Conservation (phyloP, 2,797 vertebrate species). For the Sebastes variabilis region DNA sequence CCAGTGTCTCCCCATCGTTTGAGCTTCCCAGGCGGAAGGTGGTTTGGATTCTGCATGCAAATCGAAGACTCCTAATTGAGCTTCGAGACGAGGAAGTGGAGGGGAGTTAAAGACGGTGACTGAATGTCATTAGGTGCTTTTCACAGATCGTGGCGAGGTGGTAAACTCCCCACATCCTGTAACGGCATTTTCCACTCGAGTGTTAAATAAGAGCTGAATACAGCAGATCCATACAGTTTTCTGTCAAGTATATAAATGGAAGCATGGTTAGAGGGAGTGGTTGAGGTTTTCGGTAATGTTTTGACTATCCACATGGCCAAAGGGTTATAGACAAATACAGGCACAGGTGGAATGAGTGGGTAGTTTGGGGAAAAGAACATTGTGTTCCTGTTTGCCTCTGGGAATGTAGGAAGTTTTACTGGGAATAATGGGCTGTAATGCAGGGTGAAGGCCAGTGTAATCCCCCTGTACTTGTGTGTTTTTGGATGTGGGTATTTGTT, state of each 20-base stretch:
- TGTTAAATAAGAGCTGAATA: constrained; percentile 2
- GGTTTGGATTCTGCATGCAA: constrained; percentile 63
- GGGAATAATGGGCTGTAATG: not conserved
- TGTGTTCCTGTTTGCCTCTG: constrained; percentile 13
- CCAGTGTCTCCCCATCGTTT: constrained; percentile 58
- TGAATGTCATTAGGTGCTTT: constrained; percentile 48
- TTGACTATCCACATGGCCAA: not conserved
- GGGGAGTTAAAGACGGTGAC: constrained; percentile 15
- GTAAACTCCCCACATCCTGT: constrained; percentile 28
- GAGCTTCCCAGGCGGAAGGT: constrained; percentile 63
- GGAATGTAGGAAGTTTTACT: not conserved
- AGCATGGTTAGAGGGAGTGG: not conserved
- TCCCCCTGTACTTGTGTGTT: not conserved
- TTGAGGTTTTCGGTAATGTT: not conserved
- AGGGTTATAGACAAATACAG: not conserved
- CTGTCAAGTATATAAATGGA: not conserved
- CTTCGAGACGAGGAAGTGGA: constrained; percentile 29
- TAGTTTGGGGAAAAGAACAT: constrained; percentile 9
- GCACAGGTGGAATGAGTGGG: not conserved
- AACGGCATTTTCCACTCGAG: not conserved
- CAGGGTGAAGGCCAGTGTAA: not conserved
- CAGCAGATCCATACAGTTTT: not conserved
- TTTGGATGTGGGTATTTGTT: not conserved
- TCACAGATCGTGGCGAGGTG: constrained; percentile 25
- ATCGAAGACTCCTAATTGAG: constrained; percentile 41